Base-by-base conservation (phyloP, 1,140 invertebrate species). In the Tetragnatha versicolor region DNA sequence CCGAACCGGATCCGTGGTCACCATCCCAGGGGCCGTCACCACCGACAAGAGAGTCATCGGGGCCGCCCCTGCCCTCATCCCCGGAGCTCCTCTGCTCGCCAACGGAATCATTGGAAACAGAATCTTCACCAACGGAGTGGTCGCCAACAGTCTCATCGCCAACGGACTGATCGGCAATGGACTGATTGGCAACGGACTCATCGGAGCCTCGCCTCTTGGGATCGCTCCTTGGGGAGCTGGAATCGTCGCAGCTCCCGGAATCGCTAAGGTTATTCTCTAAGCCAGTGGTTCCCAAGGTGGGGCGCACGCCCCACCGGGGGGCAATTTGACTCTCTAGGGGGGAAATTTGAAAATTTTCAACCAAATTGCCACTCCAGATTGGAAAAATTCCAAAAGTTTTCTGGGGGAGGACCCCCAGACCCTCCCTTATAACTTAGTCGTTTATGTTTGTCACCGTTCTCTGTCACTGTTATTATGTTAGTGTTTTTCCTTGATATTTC, bases 31-130 rank as follows among this genome's bases (percentile, higher is more conserved):
- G 22, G 72, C 72, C 3, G 37, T 63, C 7, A 63, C 58, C 29
- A 63, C 35, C 29, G 72, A 63, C 42, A 75, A 37, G 9, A 75
- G 72, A 58, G 31, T 72, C 9, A 72, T 72, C 22, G 33, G 69
- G 29, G 20, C 49, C 22, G 9, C 69, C 20, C 33, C 12, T 3
- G 69, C 51, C 14, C 12, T 72, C 6, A 65, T 65, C 61, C 3
- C 61, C n/a, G 12, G 35, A 35, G 14, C 65, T 49, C 69, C 51
- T 3, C 2, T 63, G n/a, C 25, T 29, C 10, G 12, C 33, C 17
- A 58, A 58, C 33, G 53, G 53, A 58, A 3, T 58, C 5, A 22
- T 35, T 10, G 72, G 65, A 47, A 47, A 47, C 3, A 22, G 35
- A 27, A 20, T 65, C 9, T 37, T 65, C 4, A 39, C 61, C 61